phyloP scores from a whole-genome alignment of 1,140 invertebrate species.

The Hirudo medicinalis region DNA sequence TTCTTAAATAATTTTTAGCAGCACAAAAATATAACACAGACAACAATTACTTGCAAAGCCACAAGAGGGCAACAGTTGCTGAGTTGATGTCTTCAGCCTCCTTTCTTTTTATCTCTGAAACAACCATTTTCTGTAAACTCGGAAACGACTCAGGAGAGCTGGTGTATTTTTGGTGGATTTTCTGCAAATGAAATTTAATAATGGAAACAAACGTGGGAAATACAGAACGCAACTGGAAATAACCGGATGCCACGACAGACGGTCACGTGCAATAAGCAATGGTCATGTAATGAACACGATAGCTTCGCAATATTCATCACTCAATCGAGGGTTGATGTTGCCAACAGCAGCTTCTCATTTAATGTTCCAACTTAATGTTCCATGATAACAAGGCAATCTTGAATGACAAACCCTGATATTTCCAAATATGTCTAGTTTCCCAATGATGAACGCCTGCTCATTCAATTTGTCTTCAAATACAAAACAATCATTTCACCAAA shows the following conservation, averaged over 20 bases:
- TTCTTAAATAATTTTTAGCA: not conserved
- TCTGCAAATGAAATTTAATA: conserved; percentile 27
- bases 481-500: not conserved
- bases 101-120: conserved; percentile 30
- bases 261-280: not conserved
- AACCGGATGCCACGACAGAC: no score
- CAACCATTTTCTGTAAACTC: conserved; percentile 37
- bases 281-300: not conserved
- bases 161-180: conserved; percentile 37
- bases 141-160: conserved; percentile 29
- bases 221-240: no score
- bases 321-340: not conserved
- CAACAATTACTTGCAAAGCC: conserved; percentile 37
- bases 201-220: not conserved
- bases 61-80: conserved; percentile 37
- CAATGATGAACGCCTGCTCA: conserved; percentile 27
- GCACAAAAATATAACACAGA: not conserved
- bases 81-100: conserved; percentile 34
- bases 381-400: not conserved
- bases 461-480: conserved; percentile 26
- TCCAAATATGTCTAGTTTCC: conserved; percentile 25
- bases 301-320: not conserved
- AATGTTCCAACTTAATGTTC: not conserved
- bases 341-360: not conserved
- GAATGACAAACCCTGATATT: conserved; percentile 25